A percentile compares a stretch with the other conserved stretches of the same genome.
Conservation (phyloP, 2,113 vertebrate species). For the Nanorana parkeri region DNA sequence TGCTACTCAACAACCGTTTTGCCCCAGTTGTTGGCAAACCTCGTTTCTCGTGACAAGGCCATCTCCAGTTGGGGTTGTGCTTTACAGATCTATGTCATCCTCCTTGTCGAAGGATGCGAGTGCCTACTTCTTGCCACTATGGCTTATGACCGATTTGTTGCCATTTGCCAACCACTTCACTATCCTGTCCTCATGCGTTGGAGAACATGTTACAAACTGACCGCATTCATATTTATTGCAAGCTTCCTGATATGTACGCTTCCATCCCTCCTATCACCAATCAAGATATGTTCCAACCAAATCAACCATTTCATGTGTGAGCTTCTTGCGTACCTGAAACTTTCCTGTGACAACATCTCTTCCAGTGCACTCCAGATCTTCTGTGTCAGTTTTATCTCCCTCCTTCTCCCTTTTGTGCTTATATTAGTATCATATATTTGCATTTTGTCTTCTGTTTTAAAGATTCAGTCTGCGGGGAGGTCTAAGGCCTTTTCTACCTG, state of each 20-base stretch:
- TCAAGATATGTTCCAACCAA: conserved; percentile 12
- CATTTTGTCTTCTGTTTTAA: conserved; percentile 15
- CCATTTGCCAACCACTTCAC: conserved; percentile 38
- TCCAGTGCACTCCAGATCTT: background rate
- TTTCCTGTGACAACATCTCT: conserved; percentile 38
- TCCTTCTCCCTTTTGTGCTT: conserved; percentile 16
- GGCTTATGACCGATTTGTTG: background rate
- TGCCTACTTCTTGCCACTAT: background rate
- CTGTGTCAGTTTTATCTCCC: background rate
- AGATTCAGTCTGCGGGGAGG: background rate
- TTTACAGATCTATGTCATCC: background rate
- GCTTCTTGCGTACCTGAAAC: background rate
- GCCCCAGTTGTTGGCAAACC: background rate
- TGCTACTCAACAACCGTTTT: background rate
- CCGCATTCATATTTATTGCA: background rate
- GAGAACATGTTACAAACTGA: background rate
- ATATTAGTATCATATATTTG: conserved; percentile 46
- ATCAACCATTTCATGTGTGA: conserved; percentile 58
- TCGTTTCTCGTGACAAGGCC: background rate
- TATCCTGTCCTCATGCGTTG: conserved; percentile 58
- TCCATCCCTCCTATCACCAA: background rate
- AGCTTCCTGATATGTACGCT: background rate
- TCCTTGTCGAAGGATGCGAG: background rate
- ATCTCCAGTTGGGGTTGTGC: background rate
- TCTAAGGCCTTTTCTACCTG: conserved; percentile 20